Evolutionary conservation across 2,113 vertebrate genomes (phyloP), one percentile per base, ranked within the genome.

Genomic region (Blennius ocellaris): DNA sequence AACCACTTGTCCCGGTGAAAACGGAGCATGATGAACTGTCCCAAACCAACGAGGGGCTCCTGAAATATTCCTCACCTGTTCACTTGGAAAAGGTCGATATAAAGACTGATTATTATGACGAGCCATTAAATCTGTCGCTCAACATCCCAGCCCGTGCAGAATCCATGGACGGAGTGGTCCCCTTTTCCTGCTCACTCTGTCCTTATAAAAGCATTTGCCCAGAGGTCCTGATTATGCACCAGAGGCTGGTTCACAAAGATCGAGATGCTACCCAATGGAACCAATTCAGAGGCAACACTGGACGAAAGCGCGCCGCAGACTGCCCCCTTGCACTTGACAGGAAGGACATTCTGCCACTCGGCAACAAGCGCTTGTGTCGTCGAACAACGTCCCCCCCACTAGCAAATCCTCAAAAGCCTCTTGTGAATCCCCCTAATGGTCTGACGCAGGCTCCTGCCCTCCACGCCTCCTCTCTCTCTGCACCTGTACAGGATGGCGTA

Each of bases 261-360:
- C 88, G 90, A 0, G 95, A 96, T 7, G 57, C 45, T 0, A 0
- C 72, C 0, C 94, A 90, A 47, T 95, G 85, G 85, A 92, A 69
- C 4, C 80, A 81, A 7, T 66, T 60, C 3, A 79, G 91, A 39
- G 88, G 59, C 73, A 89, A 59, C 17, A 37, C 78, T 38, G 90
- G 92, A 50, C 89, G 86, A 36, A 94, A 74, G 37, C 93, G 98
- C 0, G 90, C 94, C 30, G 98, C 98, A 0, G 97, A 97, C 9
- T 99, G 97, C 82, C 98, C 98, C 0, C 96, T 96, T 0, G 96
- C 95, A 0, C 92, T 99, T 3, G 84, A 95, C n/a, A 97, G 97
- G 1, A 95, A 96, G 66, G 97, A 99, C 0, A 96, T 99, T 69
- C 39, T 68, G 15, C 96, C 96, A 0, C 78, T 97, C 45, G 16